A percentile compares a stretch with the other conserved stretches of the same genome.
phyloP scores from a whole-genome alignment of 2,888 invertebrate species.

The Hololepta plana region DNA sequence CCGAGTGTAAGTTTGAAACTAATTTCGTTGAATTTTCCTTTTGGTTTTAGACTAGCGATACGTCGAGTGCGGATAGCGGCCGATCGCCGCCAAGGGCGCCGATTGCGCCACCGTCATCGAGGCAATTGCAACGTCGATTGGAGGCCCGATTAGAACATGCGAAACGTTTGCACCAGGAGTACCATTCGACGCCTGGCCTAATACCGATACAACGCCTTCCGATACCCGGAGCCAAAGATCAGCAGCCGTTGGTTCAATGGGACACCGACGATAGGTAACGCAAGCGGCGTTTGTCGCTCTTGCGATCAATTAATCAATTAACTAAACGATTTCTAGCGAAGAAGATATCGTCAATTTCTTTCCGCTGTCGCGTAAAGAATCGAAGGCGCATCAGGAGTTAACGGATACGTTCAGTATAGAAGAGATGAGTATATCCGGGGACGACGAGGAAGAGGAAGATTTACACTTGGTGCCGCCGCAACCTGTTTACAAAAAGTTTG shows the following conservation, averaged over 20 bases:
- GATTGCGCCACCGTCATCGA: constrained; percentile 15
- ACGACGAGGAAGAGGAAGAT: constrained; percentile 27
- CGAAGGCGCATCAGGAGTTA: constrained; percentile 30
- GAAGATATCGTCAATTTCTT: constrained; percentile 34
- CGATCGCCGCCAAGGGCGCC: constrained; percentile 19
- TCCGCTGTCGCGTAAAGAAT: constrained; percentile 27
- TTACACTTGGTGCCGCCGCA: constrained; percentile 28
- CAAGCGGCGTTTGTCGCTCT: too few species aligned
- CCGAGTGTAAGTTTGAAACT: too few species aligned
- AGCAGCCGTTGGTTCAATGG: constrained; percentile 40
- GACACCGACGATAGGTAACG: constrained; percentile 36
- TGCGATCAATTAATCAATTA: too few species aligned
- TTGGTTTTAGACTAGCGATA: too few species aligned
- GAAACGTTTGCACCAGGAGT: constrained; percentile 27
- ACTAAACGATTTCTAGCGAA: constrained; percentile 26
- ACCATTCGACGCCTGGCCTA: constrained; percentile 24
- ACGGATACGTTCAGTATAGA: constrained; percentile 43
- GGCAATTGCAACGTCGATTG: constrained; percentile 23
- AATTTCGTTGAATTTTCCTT: too few species aligned
- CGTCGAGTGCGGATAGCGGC: constrained; percentile 23
- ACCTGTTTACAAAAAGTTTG: constrained; percentile 23
- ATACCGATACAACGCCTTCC: constrained; percentile 32
- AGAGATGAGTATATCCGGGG: constrained; percentile 40
- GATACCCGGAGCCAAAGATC: constrained; percentile 30
- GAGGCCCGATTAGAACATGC: constrained; percentile 29